These are phyloP conservation scores for Cyprinella venusta DNA, from an alignment of 2,797 vertebrate species.

Conservation along the genomic window DNA sequence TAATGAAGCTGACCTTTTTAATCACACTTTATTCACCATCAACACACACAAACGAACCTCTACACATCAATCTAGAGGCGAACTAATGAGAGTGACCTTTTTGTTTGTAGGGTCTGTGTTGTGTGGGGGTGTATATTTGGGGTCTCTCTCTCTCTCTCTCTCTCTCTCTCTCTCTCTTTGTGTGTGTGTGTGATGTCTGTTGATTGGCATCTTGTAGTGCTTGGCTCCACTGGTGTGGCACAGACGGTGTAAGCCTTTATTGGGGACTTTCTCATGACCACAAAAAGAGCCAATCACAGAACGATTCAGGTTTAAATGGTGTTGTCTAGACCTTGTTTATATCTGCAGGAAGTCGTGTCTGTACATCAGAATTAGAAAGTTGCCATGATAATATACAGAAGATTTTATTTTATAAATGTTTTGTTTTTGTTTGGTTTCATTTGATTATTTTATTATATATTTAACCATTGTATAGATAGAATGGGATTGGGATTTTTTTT, in stretches of 20 bases:
- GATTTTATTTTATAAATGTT: not conserved
- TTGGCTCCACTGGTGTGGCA: slow-evolving; percentile 44
- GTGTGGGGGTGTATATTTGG: slow-evolving; percentile 47
- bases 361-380: not conserved
- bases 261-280: slow-evolving; percentile 47
- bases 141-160: no score
- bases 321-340: slow-evolving; percentile 44
- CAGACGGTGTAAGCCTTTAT: slow-evolving; percentile 46
- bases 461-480: not conserved
- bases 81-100: slow-evolving; percentile 83
- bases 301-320: slow-evolving; percentile 20
- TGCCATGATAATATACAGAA: not conserved
- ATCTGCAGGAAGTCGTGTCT: not conserved
- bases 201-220: slow-evolving; percentile 69
- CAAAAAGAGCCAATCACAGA: slow-evolving; percentile 54
- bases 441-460: no score
- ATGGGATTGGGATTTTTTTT: not conserved
- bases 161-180: no score
- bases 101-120: slow-evolving; percentile 69
- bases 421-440: no score
- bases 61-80: slow-evolving; percentile 61
- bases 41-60: slow-evolving; percentile 47
- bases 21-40: slow-evolving; percentile 63
- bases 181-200: slow-evolving; percentile 67
- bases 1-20: slow-evolving; percentile 82